Percentiles rank a stretch among this genome's conserved stretches.
Conservation (phyloP, 2,113 vertebrate genomes). For the Actenoides lindsayi region DNA sequence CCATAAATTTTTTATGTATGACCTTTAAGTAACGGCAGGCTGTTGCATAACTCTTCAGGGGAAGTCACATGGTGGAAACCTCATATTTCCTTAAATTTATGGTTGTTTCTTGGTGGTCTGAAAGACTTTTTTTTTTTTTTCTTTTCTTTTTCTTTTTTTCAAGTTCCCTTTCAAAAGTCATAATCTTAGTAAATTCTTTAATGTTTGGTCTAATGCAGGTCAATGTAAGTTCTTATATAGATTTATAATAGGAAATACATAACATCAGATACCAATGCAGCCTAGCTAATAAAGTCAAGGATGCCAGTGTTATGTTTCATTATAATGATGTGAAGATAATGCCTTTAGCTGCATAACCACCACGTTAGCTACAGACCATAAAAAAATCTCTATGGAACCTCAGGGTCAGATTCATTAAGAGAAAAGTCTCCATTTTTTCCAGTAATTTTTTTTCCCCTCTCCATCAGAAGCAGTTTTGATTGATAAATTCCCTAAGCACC, state of each 20-base stretch:
- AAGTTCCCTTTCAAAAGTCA: slow-evolving; percentile 72
- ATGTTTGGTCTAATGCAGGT: slow-evolving; percentile 78
- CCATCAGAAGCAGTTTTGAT: slow-evolving; percentile 26
- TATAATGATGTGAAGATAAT: slow-evolving; percentile 80
- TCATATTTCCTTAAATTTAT: slow-evolving; percentile 90
- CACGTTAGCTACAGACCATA: slow-evolving; percentile 73
- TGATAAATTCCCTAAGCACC: background rate
- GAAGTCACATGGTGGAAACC: slow-evolving; percentile 86
- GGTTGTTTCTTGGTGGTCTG: slow-evolving; percentile 86
- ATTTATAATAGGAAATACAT: slow-evolving; percentile 78
- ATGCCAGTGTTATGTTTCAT: slow-evolving; percentile 71
- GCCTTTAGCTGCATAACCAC: slow-evolving; percentile 76
- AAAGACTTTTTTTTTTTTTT: slow-evolving; percentile 48
- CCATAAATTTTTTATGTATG: slow-evolving; percentile 74
- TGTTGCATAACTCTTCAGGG: slow-evolving; percentile 83
- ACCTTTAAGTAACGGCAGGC: slow-evolving; percentile 78
- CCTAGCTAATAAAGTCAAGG: slow-evolving; percentile 65
- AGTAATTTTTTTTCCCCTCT: background rate
- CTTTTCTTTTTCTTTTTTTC: slow-evolving; percentile 12
- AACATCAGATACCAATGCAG: slow-evolving; percentile 58
- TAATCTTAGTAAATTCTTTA: slow-evolving; percentile 81
- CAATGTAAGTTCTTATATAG: slow-evolving; percentile 79
- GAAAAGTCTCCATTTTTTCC: slow-evolving; percentile 37
- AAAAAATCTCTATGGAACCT: slow-evolving; percentile 74
- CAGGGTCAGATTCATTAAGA: slow-evolving; percentile 67